Percentiles rank a stretch among this genome's conserved stretches.
Evolutionary conservation across 2,113 vertebrate genomes (phyloP).

Genomic region (Heptranchias perlo): DNA sequence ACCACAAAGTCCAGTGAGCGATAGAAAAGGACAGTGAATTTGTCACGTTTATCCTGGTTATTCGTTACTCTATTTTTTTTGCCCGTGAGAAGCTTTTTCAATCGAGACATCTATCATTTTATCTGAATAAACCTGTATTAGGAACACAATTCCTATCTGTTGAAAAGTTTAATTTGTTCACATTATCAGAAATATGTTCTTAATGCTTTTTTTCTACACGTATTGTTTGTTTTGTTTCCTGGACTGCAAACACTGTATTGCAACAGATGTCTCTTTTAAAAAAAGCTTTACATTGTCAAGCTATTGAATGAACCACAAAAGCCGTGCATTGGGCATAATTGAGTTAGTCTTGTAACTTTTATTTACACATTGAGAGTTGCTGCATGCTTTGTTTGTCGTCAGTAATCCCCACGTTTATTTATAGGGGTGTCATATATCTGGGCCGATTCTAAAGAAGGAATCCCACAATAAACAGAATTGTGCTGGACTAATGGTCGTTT

Average conservation of each 20-base stretch:
- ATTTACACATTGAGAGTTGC: not conserved
- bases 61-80: not conserved
- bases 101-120: not conserved
- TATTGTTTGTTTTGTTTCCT: not conserved
- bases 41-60: not conserved
- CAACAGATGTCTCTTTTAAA: not conserved
- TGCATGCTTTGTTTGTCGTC: not conserved
- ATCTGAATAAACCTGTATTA: not conserved
- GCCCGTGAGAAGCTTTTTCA: not conserved
- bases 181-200: not conserved
- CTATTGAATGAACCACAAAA: constrained; percentile 19
- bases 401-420: not conserved
- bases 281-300: not conserved
- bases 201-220: not conserved
- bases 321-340: not conserved
- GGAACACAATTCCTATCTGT: not conserved
- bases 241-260: not conserved
- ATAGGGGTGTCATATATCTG: not conserved
- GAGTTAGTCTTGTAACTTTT: not conserved
- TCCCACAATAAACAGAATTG: not conserved
- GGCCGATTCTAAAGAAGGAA: not conserved
- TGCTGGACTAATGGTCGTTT: not conserved
- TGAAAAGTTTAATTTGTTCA: not conserved
- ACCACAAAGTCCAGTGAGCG: not conserved
- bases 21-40: not conserved